A percentile compares a stretch with the other conserved stretches of the same genome.
Conservation (phyloP, 2,888 invertebrate genomes). For the Brachynemurus nebulosus region DNA sequence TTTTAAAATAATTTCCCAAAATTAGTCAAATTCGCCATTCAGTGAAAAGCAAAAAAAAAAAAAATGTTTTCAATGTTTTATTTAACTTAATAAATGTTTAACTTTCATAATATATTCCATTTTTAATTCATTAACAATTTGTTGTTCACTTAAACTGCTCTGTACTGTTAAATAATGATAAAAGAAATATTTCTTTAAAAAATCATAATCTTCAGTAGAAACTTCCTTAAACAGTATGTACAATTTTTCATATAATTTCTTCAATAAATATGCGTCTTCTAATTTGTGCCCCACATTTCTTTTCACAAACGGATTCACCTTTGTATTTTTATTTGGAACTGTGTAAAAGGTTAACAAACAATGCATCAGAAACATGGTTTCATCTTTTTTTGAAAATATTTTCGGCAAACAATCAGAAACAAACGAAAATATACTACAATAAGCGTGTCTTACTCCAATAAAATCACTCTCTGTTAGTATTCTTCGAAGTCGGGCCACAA, state of each 20-base stretch:
- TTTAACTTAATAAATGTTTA: not conserved
- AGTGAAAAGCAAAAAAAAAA: not conserved
- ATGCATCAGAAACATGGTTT: not conserved
- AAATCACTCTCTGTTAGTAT: not conserved
- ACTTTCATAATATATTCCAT: not conserved
- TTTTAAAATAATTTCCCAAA: too few relatives aligned
- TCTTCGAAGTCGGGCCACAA: not conserved
- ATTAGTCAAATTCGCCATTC: too few relatives aligned
- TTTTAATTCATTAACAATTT: not conserved
- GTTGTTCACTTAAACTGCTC: not conserved
- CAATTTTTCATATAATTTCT: not conserved
- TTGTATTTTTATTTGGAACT: not conserved
- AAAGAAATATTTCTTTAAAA: not conserved
- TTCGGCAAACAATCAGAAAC: not conserved
- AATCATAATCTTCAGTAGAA: not conserved
- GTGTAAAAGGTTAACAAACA: not conserved
- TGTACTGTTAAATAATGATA: not conserved
- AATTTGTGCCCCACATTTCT: not conserved
- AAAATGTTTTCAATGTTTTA: not conserved
- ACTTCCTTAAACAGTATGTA: not conserved
- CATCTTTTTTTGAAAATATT: not conserved
- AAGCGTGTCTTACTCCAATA: not conserved
- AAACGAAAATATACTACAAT: conserved; percentile 1
- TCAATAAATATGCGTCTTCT: not conserved
- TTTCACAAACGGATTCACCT: not conserved